Base-by-base conservation (phyloP, 2,888 invertebrate species). In the Endomychus coccineus region DNA sequence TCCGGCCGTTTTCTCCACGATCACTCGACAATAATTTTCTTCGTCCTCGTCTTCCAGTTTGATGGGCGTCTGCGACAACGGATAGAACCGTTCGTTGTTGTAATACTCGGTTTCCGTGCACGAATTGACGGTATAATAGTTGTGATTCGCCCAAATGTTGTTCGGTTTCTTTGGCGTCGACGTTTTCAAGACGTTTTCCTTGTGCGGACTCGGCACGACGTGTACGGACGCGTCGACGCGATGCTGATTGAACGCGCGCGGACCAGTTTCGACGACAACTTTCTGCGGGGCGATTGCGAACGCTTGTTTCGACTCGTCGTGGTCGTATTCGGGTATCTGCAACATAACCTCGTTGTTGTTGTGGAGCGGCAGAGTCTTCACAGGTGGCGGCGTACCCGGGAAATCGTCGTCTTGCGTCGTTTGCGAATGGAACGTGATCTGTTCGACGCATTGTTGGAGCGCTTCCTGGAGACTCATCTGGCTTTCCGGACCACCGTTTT, bases 11-110 rank as follows among this genome's bases (percentile, higher is more conserved):
- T n/a, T n/a, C n/a, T n/a, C n/a, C n/a, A n/a, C n/a, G n/a, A n/a
- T n/a, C n/a, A n/a, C n/a, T n/a, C n/a, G n/a, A n/a, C n/a, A n/a
- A n/a, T n/a, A n/a, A n/a, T n/a, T n/a, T n/a, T n/a, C n/a, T n/a
- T n/a, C n/a, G 11, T 23, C 23, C 12, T 16, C 27, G 9, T 42
- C 29, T 2, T 50, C 47, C 16, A 59, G 45, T 16, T 46, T 49
- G 24, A 66, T 66, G 0, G 66, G 62, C 16, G 46, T 45, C 16
- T 51, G 40, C 7, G 54, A 59, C 60, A 65, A 54, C 1, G 66
- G 64, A 43, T 57, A 64, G 45, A 64, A 63, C n/a, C 62, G 40
- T 11, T 64, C 59, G 1, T 43, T 36, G 24, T 60, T 55, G 4
- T 48, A 36, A 38, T 59, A 60, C 14, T 51, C 45, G 2, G 52